Evolutionary conservation across 1,140 invertebrate genomes (phyloP), one percentile per base, ranked within the genome.

Genomic region (Microplitis mediator): DNA sequence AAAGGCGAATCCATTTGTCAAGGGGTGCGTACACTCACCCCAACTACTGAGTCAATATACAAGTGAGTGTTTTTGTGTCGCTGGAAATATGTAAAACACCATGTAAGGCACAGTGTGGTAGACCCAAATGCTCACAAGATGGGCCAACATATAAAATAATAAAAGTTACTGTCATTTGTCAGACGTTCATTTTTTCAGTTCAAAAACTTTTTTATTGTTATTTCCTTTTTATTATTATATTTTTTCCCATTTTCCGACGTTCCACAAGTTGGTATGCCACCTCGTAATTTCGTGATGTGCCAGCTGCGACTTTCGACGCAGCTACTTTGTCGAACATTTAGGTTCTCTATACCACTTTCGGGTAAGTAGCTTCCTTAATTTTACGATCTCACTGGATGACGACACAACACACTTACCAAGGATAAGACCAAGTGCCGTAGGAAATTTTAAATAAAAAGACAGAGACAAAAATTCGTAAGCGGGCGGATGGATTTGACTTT

Each of bases 141-240:
- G 23, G 23, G 2, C 23, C 23, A 23, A 23, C 23, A 86, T 86
- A 82, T 86, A 86, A 87, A 87, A 87, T 87, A 86, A 87, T 87
- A 87, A 86, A 87, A 87, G 78, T 83, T 81, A 81, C 79, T 78
- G 85, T 86, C 85, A 87, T 87, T 87, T 87, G 86, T 87, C 86
- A 87, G 68, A 50, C 16, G 56, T 64, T 52, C 51, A 64, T 54
- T 32, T 65, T 54, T 45, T 35, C 23, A 64, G 8, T 50, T 67
- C n/a, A 45, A 45, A 6, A 9, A 45, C 39, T 45, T 45, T 45
- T 45, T 45, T 45, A 45, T 45, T 45, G 39, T 45, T 45, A 45
- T 45, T 2, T 11, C 5, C 6, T 45, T 45, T 45, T 31, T 62
- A 11, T 56, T 5, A n/a, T 45, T 45, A 5, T 45, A 5, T 45